phyloP scores from a whole-genome alignment of 2,797 vertebrate species.

The Sebastes baramenuke region DNA sequence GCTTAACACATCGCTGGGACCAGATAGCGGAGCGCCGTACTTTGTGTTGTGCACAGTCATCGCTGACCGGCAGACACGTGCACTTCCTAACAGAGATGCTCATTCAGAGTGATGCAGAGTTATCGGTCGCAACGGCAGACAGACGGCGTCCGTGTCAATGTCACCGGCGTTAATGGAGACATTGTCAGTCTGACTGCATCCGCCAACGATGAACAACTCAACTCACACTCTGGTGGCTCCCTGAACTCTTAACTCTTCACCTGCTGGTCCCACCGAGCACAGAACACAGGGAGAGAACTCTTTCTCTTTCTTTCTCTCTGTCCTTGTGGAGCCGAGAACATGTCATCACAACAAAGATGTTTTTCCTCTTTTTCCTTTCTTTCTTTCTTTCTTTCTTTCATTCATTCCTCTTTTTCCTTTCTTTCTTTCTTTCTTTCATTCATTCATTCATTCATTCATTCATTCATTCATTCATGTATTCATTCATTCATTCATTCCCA shows the following conservation, averaged over 20 bases:
- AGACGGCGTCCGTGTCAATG: conserved; percentile 25
- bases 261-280: not conserved
- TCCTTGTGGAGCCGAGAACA: not conserved
- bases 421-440: too few species aligned
- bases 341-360: not conserved
- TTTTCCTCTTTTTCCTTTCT: not conserved
- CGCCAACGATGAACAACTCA: not conserved
- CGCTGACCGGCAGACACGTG: conserved; percentile 36
- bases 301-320: not conserved
- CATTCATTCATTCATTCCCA: not conserved
- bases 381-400: too few species aligned
- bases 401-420: not conserved
- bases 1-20: conserved; percentile 11
- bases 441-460: too few species aligned
- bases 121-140: conserved; percentile 18
- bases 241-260: not conserved
- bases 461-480: not conserved
- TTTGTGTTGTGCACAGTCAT: conserved; percentile 29
- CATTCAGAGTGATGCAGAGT: conserved; percentile 31
- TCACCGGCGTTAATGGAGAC: conserved; percentile 36
- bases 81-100: conserved; percentile 21
- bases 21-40: conserved; percentile 4
- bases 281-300: too few species aligned
- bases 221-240: not conserved
- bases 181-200: conserved; percentile 12